phyloP scores from a whole-genome alignment of 2,113 vertebrate species.

The Urocynchramus pylzowi region DNA sequence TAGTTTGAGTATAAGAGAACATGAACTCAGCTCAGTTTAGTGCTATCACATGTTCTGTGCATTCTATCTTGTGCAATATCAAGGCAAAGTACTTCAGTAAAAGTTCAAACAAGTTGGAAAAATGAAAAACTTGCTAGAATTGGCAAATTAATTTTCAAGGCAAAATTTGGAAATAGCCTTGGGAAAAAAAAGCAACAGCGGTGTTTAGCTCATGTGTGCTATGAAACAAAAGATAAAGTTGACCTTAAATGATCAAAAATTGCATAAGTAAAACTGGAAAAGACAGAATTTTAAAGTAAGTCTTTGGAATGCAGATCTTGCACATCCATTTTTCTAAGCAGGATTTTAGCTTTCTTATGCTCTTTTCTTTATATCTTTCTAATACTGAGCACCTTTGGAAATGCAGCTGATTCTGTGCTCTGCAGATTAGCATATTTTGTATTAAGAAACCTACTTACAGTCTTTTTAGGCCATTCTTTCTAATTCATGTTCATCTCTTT shows the following conservation, averaged over 20 bases:
- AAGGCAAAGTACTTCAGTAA: background rate
- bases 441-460: background rate
- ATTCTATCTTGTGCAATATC: background rate
- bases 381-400: background rate
- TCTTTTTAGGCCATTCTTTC: background rate
- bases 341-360: background rate
- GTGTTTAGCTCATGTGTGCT: background rate
- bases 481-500: background rate
- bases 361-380: background rate
- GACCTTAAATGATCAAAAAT: background rate
- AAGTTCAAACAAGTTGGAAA: background rate
- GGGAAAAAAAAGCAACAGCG: background rate
- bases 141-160: background rate
- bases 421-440: constrained; percentile 3
- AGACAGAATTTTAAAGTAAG: background rate
- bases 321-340: background rate
- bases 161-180: background rate
- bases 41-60: background rate
- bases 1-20: background rate
- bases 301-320: background rate
- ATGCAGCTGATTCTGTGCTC: background rate
- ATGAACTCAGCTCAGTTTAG: background rate
- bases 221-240: background rate
- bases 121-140: background rate
- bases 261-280: background rate